Conservation (phyloP, 2,113 vertebrate genomes). For the Pedionomus torquatus region DNA sequence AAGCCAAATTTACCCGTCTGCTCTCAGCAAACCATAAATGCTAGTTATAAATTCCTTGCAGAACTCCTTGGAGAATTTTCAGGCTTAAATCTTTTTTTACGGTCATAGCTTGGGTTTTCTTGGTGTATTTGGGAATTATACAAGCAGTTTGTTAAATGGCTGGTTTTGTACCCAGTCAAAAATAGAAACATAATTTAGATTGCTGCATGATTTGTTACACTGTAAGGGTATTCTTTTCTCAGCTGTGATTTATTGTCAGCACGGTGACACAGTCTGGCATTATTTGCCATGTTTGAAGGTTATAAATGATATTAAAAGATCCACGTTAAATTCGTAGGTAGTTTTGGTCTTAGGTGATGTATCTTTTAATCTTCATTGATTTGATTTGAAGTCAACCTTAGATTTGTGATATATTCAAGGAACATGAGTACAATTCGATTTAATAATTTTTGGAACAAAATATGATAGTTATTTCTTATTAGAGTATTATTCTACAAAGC, state of each 20-base stretch:
- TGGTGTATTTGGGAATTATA: neutral
- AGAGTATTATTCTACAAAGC: neutral
- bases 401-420: neutral
- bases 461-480: neutral
- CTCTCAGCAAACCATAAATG: neutral
- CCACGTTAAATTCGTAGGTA: neutral
- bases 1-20: neutral
- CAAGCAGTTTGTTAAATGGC: neutral
- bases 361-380: neutral
- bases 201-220: neutral
- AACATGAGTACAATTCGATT: neutral
- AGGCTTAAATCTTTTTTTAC: neutral
- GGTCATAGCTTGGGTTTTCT: neutral
- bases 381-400: neutral
- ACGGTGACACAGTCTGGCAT: neutral
- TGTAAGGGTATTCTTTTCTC: neutral
- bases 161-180: neutral
- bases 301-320: neutral
- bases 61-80: neutral
- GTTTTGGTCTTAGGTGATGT: neutral
- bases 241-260: neutral
- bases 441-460: neutral
- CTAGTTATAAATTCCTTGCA: neutral
- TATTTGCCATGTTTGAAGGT: neutral
- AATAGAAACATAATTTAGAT: neutral